A percentile compares a stretch with the other conserved stretches of the same genome.
phyloP scores from a whole-genome alignment of 2,888 invertebrate genomes.

The Pyrochroa serraticornis region DNA sequence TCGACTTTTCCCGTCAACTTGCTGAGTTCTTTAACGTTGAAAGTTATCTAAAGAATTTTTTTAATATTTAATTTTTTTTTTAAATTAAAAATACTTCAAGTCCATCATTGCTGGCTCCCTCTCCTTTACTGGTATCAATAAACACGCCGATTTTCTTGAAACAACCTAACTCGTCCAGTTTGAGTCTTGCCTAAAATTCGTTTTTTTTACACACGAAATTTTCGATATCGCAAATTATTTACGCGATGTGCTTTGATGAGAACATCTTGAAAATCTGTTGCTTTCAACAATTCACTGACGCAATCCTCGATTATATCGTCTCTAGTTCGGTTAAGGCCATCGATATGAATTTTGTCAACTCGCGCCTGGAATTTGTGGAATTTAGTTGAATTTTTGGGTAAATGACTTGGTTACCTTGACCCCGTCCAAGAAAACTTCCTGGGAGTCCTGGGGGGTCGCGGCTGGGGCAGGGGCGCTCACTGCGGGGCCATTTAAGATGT shows the following conservation, averaged over 20 bases:
- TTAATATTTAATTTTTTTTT: conserved; percentile 11
- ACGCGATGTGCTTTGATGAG: conserved; percentile 72
- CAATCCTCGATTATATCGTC: conserved; percentile 84
- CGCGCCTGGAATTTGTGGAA: conserved; percentile 65
- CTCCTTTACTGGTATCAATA: conserved; percentile 86
- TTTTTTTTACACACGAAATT: too few species aligned
- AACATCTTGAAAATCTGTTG: conserved; percentile 86
- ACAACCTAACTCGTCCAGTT: conserved; percentile 84
- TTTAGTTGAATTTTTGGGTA: background rate
- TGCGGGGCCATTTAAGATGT: conserved; percentile 8
- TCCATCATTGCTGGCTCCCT: conserved; percentile 77
- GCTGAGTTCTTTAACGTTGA: conserved; percentile 82
- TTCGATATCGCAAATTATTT: too few species aligned
- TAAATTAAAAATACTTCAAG: conserved; percentile 66
- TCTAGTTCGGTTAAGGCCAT: conserved; percentile 85
- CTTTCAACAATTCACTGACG: conserved; percentile 82
- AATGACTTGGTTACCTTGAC: conserved; percentile 57
- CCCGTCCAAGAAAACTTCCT: conserved; percentile 62
- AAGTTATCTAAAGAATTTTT: conserved; percentile 71
- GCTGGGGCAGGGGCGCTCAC: conserved; percentile 12
- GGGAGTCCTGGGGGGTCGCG: conserved; percentile 33
- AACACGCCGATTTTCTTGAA: conserved; percentile 85
- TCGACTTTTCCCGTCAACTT: conserved; percentile 84
- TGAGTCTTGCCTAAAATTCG: conserved; percentile 69
- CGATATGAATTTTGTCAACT: conserved; percentile 85